phyloP scores from a whole-genome alignment of 2,113 vertebrate species.

The Pseudopipra pipra region DNA sequence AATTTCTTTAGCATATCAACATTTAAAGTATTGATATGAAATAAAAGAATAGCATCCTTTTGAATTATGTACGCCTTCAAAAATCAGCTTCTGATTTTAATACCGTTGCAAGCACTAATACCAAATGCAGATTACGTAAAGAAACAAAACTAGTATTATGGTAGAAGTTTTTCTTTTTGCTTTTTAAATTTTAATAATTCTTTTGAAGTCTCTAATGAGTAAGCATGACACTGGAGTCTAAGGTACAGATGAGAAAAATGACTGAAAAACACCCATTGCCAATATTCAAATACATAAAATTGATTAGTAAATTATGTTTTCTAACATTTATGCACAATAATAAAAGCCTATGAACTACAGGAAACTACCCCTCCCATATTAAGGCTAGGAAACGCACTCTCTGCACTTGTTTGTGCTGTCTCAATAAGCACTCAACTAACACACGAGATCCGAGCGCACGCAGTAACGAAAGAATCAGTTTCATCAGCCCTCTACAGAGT shows the following conservation, averaged over 20 bases:
- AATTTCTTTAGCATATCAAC: conserved; percentile 83
- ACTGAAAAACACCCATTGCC: conserved; percentile 78
- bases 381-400: conserved; percentile 81
- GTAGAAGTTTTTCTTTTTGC: conserved; percentile 53
- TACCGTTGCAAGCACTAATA: conserved; percentile 82
- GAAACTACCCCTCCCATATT: conserved; percentile 75
- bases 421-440: conserved; percentile 66
- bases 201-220: conserved; percentile 69
- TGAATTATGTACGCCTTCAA: conserved; percentile 68
- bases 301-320: conserved; percentile 74
- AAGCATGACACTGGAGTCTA: conserved; percentile 78
- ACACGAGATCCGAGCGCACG: conserved; percentile 60
- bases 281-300: conserved; percentile 75
- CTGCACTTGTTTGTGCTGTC: conserved; percentile 75
- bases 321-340: conserved; percentile 76
- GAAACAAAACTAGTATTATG: conserved; percentile 76
- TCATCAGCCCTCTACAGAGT: conserved; percentile 72
- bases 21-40: conserved; percentile 79
- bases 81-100: conserved; percentile 78
- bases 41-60: conserved; percentile 73
- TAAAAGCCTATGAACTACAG: conserved; percentile 73
- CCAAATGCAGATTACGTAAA: conserved; percentile 77
- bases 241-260: conserved; percentile 71
- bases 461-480: conserved; percentile 53
- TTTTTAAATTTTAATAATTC: conserved; percentile 64